These are phyloP conservation scores for Xenopus tropicalis DNA, from an alignment of 2,113 vertebrate species.

Conservation along the genomic window UCB_Xtro_10.0 CM004447.2:100468501-100469000, in stretches of 20 bases:
- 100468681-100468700: slow-evolving; percentile 81
- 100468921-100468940: slow-evolving; percentile 76
- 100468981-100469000: slow-evolving; percentile 56
- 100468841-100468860: slow-evolving; percentile 81
- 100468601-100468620: slow-evolving; percentile 18
- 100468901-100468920: slow-evolving; percentile 67
- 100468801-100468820: neutral
- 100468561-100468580: too few relatives aligned
- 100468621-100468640: slow-evolving; percentile 66
- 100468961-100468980: slow-evolving; percentile 73
- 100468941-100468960: slow-evolving; percentile 85
- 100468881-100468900: slow-evolving; percentile 75
- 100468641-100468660: slow-evolving; percentile 88
- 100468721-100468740: slow-evolving; percentile 63
- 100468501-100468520: too few relatives aligned
- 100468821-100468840: slow-evolving; percentile 41
- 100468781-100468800: neutral
- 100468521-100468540: too few relatives aligned
- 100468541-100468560: too few relatives aligned
- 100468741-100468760: slow-evolving; percentile 82
- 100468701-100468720: slow-evolving; percentile 71
- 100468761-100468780: slow-evolving; percentile 50
- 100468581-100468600: too few relatives aligned
- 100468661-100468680: slow-evolving; percentile 78
- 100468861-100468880: slow-evolving; percentile 87